Evolutionary conservation across 2,113 vertebrate genomes (phyloP).

Genomic region (Leiothrix lutea): DNA sequence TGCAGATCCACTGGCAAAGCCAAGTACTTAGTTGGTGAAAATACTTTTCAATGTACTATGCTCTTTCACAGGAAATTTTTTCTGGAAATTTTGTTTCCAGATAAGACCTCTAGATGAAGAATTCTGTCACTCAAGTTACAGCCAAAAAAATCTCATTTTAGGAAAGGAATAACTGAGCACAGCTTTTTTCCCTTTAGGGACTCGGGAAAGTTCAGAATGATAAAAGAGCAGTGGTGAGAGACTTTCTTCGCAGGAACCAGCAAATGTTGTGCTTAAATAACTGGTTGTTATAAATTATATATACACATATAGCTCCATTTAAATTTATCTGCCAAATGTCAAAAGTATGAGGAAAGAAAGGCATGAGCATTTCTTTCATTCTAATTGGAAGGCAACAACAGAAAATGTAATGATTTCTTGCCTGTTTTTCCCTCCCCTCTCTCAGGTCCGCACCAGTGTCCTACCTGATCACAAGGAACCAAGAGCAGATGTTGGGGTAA

Average conservation of each 20-base stretch:
- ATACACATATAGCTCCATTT: not conserved
- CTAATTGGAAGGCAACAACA: not conserved
- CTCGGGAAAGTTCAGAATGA: not conserved
- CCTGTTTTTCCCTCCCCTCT: not conserved
- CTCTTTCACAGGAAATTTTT: not conserved
- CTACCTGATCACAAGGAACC: conserved; percentile 73
- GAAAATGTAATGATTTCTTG: not conserved
- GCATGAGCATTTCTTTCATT: not conserved
- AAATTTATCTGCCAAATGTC: not conserved
- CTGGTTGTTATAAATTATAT: not conserved
- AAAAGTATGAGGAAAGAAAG: not conserved
- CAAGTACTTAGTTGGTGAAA: not conserved
- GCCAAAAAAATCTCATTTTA: not conserved
- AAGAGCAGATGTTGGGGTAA: conserved; percentile 76
- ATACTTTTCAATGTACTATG: not conserved
- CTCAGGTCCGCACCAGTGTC: conserved; percentile 72
- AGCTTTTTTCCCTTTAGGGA: not conserved
- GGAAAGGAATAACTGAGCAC: not conserved
- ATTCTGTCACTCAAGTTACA: not conserved
- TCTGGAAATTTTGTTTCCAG: not conserved
- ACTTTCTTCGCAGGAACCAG: not conserved
- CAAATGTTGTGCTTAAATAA: not conserved
- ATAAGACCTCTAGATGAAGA: not conserved
- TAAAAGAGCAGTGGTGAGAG: not conserved
- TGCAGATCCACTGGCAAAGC: not conserved